Conservation (phyloP, 1,140 invertebrate genomes). For the Nylanderia fulva region DNA sequence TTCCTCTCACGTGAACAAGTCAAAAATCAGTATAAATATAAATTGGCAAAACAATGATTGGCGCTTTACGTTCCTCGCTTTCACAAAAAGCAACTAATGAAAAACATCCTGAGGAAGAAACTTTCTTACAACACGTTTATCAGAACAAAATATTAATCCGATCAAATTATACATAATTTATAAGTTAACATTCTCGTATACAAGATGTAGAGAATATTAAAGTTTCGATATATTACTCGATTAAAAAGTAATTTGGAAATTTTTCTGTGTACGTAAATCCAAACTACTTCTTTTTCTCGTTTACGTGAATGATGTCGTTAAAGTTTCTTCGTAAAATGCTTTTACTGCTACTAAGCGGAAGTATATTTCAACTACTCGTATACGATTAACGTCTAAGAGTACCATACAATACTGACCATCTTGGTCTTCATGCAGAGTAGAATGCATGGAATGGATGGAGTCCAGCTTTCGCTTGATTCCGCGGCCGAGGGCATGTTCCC, state of each 20-base stretch:
- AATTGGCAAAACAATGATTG: neutral
- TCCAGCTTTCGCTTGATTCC: constrained; percentile 86
- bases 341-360: constrained; percentile 44
- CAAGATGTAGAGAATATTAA: neutral
- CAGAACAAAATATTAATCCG: neutral
- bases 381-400: constrained; percentile 79
- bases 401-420: constrained; percentile 86
- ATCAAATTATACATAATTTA: neutral
- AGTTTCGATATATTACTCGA: neutral
- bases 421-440: constrained; percentile 86
- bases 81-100: constrained; percentile 37
- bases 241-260: constrained; percentile 2
- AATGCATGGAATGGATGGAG: constrained; percentile 86
- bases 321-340: constrained; percentile 42
- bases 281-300: neutral
- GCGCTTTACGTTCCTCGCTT: constrained; percentile 49
- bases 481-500: constrained; percentile 83
- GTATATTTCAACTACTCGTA: constrained; percentile 44
- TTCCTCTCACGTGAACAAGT: neutral
- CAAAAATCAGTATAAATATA: neutral
- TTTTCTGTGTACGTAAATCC: neutral
- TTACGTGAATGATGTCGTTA: neutral
- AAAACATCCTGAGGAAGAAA: constrained; percentile 58
- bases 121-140: constrained; percentile 10
- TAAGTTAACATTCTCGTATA: neutral